These are phyloP conservation scores for Horisme vitalbata DNA, from an alignment of 2,888 invertebrate genomes.

Conservation along the genomic window DNA sequence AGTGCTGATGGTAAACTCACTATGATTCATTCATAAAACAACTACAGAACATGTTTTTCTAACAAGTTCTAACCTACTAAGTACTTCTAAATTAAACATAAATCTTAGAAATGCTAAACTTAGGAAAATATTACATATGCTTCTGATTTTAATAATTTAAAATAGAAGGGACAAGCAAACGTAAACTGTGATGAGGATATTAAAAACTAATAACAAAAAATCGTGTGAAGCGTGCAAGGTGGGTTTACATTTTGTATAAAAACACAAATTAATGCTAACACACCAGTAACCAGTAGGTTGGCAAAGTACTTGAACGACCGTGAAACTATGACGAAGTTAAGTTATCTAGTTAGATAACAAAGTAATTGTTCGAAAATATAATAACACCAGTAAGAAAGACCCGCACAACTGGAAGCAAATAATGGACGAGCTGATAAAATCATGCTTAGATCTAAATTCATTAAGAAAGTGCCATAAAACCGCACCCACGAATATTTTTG, in stretches of 20 bases:
- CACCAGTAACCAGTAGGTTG: no score
- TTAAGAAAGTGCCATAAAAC: constrained; percentile 2
- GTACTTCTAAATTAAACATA: no score
- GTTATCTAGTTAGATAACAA: constrained; percentile 15
- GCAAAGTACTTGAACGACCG: constrained; percentile 42
- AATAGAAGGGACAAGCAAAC: not conserved
- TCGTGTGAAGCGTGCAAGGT: not conserved
- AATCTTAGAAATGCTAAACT: no score
- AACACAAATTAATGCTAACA: constrained; percentile 7
- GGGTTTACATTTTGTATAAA: not conserved
- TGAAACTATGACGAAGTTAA: constrained; percentile 48
- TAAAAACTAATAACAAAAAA: constrained; percentile 1
- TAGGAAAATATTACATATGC: no score
- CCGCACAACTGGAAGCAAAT: no score
- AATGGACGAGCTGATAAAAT: no score
- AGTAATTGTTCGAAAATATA: not conserved
- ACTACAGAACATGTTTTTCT: no score
- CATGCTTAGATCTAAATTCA: no score
- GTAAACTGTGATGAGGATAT: not conserved
- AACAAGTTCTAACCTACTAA: no score
- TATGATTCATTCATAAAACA: no score
- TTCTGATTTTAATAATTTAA: not conserved
- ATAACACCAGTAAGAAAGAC: not conserved
- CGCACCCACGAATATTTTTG: constrained; percentile 6
- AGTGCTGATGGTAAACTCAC: no score